Conservation (phyloP, 2,797 vertebrate species). For the Anabacerthia variegaticeps region DNA sequence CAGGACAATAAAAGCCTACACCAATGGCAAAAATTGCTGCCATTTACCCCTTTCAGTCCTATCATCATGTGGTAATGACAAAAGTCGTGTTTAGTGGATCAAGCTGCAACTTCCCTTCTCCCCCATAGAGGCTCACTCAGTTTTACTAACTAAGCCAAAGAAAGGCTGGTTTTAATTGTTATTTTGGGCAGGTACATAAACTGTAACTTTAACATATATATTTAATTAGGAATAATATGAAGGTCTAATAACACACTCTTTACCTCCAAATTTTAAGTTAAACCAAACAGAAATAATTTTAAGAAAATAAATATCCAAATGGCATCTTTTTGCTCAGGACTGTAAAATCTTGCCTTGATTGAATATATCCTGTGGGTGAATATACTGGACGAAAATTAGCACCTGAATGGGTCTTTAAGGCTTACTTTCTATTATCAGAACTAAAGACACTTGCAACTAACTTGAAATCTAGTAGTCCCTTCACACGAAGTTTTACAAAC, state of each 20-base stretch:
- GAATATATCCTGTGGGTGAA: background rate
- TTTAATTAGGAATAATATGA: background rate
- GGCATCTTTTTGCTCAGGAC: background rate
- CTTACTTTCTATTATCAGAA: background rate
- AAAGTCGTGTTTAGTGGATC: background rate
- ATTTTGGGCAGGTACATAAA: background rate
- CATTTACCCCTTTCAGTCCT: background rate
- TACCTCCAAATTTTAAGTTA: background rate
- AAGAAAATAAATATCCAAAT: background rate
- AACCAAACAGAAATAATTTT: background rate
- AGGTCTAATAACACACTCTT: background rate
- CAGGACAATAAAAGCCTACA: background rate
- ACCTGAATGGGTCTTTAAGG: background rate
- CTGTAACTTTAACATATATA: background rate
- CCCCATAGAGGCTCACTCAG: background rate
- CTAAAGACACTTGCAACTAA: background rate
- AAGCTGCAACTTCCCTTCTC: background rate
- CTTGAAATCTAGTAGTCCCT: background rate
- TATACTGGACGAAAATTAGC: background rate
- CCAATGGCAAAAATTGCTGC: background rate
- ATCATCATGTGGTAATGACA: background rate
- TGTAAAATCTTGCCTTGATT: background rate
- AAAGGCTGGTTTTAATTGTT: background rate
- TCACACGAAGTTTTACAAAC: background rate
- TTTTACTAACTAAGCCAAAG: background rate